These are phyloP conservation scores for Loris lydekkerianus DNA, from an alignment of 2,797 vertebrate species.

Conservation along the genomic window DNA sequence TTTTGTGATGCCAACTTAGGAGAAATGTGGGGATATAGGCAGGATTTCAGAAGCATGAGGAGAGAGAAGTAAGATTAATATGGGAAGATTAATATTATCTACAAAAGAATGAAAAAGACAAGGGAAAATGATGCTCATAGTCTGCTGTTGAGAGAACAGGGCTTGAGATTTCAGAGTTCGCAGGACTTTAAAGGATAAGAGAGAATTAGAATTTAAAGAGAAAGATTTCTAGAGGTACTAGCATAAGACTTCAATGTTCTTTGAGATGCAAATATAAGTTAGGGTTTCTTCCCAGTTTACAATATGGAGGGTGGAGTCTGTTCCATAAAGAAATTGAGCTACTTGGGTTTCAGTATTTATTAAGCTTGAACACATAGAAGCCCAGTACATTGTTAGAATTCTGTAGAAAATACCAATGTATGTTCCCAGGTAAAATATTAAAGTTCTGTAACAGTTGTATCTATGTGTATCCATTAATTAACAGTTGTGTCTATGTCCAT, in stretches of 20 bases:
- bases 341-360: not conserved
- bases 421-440: slow-evolving; percentile 13
- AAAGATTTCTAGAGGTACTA: not conserved
- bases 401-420: not conserved
- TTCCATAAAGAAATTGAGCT: not conserved
- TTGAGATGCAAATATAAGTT: not conserved
- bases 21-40: not conserved
- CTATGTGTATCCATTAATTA: slow-evolving; percentile 8
- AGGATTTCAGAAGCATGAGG: not conserved
- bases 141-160: not conserved
- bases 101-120: not conserved
- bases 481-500: not conserved
- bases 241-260: not conserved
- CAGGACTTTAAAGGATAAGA: not conserved
- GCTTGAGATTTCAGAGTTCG: not conserved
- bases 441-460: not conserved
- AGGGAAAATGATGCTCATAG: not conserved
- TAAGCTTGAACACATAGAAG: not conserved
- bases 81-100: not conserved
- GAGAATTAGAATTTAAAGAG: not conserved
- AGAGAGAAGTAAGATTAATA: not conserved
- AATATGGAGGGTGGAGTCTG: not conserved
- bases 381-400: not conserved
- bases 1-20: not conserved
- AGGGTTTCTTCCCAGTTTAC: not conserved